A percentile compares a stretch with the other conserved stretches of the same genome.
These are phyloP conservation scores for Bhutanitis thaidina DNA, from an alignment of 2,888 invertebrate species.

Conservation along the genomic window DNA sequence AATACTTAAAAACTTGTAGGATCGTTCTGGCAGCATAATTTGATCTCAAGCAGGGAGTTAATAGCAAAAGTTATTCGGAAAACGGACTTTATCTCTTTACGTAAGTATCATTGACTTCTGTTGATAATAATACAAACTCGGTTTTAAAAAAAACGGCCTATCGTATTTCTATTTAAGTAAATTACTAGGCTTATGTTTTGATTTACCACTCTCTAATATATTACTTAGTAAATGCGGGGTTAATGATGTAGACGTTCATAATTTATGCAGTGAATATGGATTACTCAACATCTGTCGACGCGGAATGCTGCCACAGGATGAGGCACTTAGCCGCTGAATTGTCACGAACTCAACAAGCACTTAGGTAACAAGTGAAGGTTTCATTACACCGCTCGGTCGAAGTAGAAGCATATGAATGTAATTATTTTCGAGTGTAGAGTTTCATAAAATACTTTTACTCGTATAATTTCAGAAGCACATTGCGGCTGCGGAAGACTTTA, in stretches of 20 bases:
- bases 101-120: constrained; percentile 37
- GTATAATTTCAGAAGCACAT: constrained; percentile 6
- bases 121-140: constrained; percentile 21
- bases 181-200: constrained; percentile 11
- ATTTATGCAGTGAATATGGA: constrained; percentile 30
- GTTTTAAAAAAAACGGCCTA: constrained; percentile 7
- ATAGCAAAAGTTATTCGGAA: constrained; percentile 41
- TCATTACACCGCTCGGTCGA: constrained; percentile 11
- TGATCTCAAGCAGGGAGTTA: constrained; percentile 37
- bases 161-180: not conserved
- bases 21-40: constrained; percentile 13
- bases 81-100: constrained; percentile 39
- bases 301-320: constrained; percentile 57
- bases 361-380: constrained; percentile 42
- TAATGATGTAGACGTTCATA: constrained; percentile 17
- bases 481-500: constrained; percentile 1
- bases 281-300: constrained; percentile 35
- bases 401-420: constrained; percentile 6
- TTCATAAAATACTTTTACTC: not conserved
- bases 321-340: constrained; percentile 51
- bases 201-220: constrained; percentile 11
- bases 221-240: constrained; percentile 9
- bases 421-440: constrained; percentile 4
- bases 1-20: constrained; percentile 12
- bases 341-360: constrained; percentile 46